These are phyloP conservation scores for Cephalophus harveyi DNA, from an alignment of 2,113 vertebrate genomes.

Conservation along the genomic window DNA sequence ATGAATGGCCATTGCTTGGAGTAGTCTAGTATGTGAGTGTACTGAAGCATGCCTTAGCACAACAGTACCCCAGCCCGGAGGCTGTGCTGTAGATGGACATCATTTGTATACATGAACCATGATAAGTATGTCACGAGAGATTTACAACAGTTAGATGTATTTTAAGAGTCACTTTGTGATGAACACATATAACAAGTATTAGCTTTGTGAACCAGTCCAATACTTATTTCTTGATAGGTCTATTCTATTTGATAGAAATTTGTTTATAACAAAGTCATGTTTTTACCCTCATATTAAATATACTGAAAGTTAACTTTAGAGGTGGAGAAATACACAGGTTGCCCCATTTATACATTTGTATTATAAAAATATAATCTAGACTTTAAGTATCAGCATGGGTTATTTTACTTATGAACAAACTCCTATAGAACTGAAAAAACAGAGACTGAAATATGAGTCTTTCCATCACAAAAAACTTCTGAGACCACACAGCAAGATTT, in stretches of 20 bases:
- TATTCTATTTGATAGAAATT: not conserved
- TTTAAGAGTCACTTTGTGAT: slow-evolving; percentile 4
- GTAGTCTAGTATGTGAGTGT: not conserved
- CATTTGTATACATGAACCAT: slow-evolving; percentile 37
- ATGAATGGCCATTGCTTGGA: slow-evolving; percentile 64
- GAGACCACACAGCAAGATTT: slow-evolving; percentile 48
- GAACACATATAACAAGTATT: not conserved
- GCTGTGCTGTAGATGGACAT: not conserved
- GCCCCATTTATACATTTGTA: not conserved
- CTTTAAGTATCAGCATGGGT: not conserved
- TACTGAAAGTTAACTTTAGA: not conserved
- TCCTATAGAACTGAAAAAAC: not conserved
- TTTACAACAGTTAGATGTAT: not conserved
- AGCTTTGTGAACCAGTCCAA: not conserved
- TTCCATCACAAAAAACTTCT: not conserved
- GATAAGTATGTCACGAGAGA: not conserved
- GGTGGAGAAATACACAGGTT: not conserved
- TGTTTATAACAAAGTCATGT: not conserved
- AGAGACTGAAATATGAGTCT: not conserved
- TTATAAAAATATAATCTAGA: not conserved
- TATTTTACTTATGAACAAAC: not conserved
- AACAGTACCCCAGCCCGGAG: not conserved
- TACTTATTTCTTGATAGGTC: not conserved
- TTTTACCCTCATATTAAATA: not conserved
- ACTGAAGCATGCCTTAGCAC: not conserved